Base-by-base conservation (phyloP, 2,113 vertebrate species). In the Podiceps cristatus region DNA sequence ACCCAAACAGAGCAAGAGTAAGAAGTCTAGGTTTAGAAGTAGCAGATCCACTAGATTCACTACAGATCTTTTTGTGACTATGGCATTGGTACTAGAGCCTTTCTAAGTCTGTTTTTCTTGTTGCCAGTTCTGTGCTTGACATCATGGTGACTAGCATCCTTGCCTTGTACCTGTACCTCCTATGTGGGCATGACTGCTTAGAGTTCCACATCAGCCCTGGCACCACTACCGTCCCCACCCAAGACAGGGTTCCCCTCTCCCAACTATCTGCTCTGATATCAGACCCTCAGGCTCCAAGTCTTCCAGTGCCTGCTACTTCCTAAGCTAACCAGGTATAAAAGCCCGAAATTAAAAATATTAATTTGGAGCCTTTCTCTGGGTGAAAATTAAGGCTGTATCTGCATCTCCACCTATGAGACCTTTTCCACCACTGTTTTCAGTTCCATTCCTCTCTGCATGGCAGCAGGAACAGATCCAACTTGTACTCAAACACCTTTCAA, bases 51-150 rank as follows among this genome's bases (percentile, higher is more conserved):
- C 20, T 31, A 25, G 35, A 55, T 35, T 29, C 0, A 3, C 59
- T 29, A 14, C 0, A 1, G 56, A 49, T 62, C 9, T 10, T 53
- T 19, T 19, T 64, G 58, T 64, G 59, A 19, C 9, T 25, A 9
- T 0, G 0, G 40, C 60, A 33, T 2, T 16, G 50, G 13, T 6
- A 14, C 0, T 4, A 28, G 66, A 74, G n/a, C 42, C 33, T 40
- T 50, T 13, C 18, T 35, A 24, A 66, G 18, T 11, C 35, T 81
- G 16, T 7, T 74, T 18, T 68, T 18, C 28, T 86, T 53, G 29
- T 24, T 62, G 55, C 11, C 15, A 37, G 55, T 56, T 82, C 69
- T 75, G 83, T 37, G 69, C 55, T 55, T 0, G 3, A 35, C 29
- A 19, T 11, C 22, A 2, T 4, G n/a, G 42, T 56, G 42, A 63